Evolutionary conservation across 1,140 invertebrate genomes (phyloP), one percentile per base, ranked within the genome.

Genomic region (Bilobella aurantiaca): DNA sequence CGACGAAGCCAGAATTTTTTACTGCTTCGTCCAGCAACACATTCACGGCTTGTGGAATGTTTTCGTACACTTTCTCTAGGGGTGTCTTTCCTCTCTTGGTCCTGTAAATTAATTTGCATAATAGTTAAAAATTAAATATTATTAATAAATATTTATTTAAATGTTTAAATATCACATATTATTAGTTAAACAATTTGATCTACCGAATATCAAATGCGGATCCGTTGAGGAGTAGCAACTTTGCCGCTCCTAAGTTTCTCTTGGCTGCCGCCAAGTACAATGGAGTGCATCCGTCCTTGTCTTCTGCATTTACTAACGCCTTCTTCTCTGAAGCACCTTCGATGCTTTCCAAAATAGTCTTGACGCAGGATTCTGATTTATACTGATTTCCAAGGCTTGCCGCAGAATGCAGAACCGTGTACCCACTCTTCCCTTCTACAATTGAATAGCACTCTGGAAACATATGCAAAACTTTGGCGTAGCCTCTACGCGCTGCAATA

Each of bases 31-130:
- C 32, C 21, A 62, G 30, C 23, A 62, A 23, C 25, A 62, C 59
- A 42, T 14, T 37, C 14, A 62, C 32, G 27, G 59, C 59, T 62
- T 62, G 25, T 42, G 59, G 59, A 27, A 62, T 62, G 23, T 46
- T 62, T 34, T 62, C 30, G 37, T 62, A 62, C 2, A 62, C 59
- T 62, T 62, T 62, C 37, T 62, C 59, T 34, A 62, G 27, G 23
- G 59, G 59, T 5, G 59, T 62, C 34, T 62, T 62, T 3, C 32
- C 32, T 8, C 57, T 3, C 29, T 58, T 58, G 5, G 21, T 58
- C 12, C 57, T 58, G 29, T 8, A 58, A 29, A 58, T 58, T 53
- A 16, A 16, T 14, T 53, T 53, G 8, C 12, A 58, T 28, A 58
- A 23, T 23, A 14, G 23, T 53, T 53, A 23, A 8, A 53, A 23